Evolutionary conservation across 2,888 invertebrate species (phyloP).

Genomic region (Hirudinaria manillensis): DNA sequence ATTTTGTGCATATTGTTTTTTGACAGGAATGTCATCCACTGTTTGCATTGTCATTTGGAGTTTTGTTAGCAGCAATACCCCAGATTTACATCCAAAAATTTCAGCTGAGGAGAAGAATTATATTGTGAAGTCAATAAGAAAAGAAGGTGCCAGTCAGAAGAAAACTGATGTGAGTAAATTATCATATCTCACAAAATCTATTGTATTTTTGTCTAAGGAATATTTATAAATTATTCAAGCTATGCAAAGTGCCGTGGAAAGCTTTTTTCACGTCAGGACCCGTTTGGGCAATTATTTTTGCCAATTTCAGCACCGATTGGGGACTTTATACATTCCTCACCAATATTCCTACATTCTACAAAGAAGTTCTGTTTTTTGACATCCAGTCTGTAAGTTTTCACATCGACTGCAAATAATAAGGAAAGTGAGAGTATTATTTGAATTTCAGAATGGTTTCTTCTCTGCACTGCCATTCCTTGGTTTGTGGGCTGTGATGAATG

Average conservation of each 20-base stretch:
- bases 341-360: conserved; percentile 55
- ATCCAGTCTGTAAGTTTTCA: conserved; percentile 48
- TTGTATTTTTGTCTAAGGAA: not conserved
- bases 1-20: not conserved
- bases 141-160: conserved; percentile 16
- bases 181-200: not conserved
- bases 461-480: conserved; percentile 41
- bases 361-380: conserved; percentile 51
- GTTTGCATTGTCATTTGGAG: conserved; percentile 56
- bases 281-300: conserved; percentile 54
- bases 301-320: conserved; percentile 58
- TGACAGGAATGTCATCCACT: conserved; percentile 37
- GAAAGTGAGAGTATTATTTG: not conserved
- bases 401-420: not conserved
- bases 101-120: conserved; percentile 50
- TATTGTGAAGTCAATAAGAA: conserved; percentile 41
- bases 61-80: conserved; percentile 58
- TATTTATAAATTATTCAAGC: conserved; percentile 19
- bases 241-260: conserved; percentile 38
- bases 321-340: conserved; percentile 57
- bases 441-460: conserved; percentile 40
- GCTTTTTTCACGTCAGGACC: conserved; percentile 37
- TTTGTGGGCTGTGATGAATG: conserved; percentile 47
- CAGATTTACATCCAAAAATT: conserved; percentile 56
- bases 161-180: conserved; percentile 23